A percentile compares a stretch with the other conserved stretches of the same genome.
These are phyloP conservation scores for Xenus cinereus DNA, from an alignment of 2,113 vertebrate species.

Conservation along the genomic window DNA sequence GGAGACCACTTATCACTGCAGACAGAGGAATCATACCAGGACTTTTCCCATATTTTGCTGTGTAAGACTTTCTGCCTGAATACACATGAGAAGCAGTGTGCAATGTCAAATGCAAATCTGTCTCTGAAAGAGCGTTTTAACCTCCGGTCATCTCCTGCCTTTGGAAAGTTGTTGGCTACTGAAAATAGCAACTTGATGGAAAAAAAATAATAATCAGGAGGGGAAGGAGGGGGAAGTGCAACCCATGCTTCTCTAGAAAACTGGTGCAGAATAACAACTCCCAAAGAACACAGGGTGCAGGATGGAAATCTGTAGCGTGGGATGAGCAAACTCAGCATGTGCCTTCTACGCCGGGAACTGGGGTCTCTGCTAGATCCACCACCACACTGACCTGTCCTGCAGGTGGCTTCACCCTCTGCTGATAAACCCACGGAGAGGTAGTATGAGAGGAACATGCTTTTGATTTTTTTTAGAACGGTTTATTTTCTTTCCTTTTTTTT, in stretches of 20 bases:
- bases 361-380: not conserved
- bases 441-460: fast-evolving
- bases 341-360: not conserved
- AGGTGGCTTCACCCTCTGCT: not conserved
- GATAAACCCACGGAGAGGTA: not conserved
- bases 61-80: not conserved
- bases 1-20: not conserved
- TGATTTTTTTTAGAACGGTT: not conserved
- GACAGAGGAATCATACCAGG: constrained; percentile 1
- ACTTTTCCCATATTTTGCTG: not conserved
- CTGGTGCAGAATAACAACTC: not conserved
- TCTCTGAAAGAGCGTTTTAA: not conserved
- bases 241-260: not conserved
- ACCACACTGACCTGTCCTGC: fast-evolving
- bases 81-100: not conserved
- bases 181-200: not conserved
- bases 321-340: not conserved
- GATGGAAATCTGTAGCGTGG: not conserved
- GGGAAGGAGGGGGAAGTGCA: not conserved
- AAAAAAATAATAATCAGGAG: not conserved
- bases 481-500: not conserved
- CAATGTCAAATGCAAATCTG: not conserved
- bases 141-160: not conserved
- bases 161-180: not conserved
- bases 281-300: not conserved